Percentiles rank a stretch among this genome's conserved stretches.
phyloP scores from a whole-genome alignment of 2,797 vertebrate genomes.

The Sphenodon punctatus region DNA sequence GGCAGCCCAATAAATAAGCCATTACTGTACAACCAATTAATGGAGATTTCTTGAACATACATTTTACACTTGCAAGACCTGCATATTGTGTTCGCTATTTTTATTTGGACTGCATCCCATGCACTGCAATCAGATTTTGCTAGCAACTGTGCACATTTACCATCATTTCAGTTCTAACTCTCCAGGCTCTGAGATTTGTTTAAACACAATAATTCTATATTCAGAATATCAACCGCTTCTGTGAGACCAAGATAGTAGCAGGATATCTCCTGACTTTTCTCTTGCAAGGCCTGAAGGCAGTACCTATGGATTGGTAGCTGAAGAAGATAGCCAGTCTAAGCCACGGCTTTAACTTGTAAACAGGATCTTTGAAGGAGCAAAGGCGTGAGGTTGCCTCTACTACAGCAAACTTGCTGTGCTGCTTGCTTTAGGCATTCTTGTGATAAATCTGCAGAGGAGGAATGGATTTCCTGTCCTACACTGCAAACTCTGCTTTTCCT shows the following conservation, averaged over 20 bases:
- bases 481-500: conserved; percentile 15
- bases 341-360: conserved; percentile 69
- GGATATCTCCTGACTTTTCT: conserved; percentile 32
- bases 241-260: conserved; percentile 52
- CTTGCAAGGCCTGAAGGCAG: conserved; percentile 26
- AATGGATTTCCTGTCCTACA: conserved; percentile 65
- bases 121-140: conserved; percentile 2
- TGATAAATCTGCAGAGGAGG: conserved; percentile 47
- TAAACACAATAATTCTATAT: conserved; percentile 47
- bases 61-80: neutral
- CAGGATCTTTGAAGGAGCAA: conserved; percentile 70
- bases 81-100: neutral
- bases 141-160: conserved; percentile 21
- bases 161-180: conserved; percentile 18
- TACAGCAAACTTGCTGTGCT: conserved; percentile 69
- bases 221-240: conserved; percentile 56
- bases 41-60: neutral
- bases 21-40: neutral
- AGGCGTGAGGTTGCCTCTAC: conserved; percentile 64
- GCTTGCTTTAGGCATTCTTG: conserved; percentile 69
- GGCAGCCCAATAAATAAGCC: too few relatives aligned
- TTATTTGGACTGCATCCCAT: neutral
- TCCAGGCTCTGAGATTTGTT: conserved; percentile 24
- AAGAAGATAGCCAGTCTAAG: conserved; percentile 49
- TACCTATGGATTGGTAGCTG: conserved; percentile 38